Base-by-base conservation (phyloP, 1,140 invertebrate species). In the Drosophila lowei region DNA sequence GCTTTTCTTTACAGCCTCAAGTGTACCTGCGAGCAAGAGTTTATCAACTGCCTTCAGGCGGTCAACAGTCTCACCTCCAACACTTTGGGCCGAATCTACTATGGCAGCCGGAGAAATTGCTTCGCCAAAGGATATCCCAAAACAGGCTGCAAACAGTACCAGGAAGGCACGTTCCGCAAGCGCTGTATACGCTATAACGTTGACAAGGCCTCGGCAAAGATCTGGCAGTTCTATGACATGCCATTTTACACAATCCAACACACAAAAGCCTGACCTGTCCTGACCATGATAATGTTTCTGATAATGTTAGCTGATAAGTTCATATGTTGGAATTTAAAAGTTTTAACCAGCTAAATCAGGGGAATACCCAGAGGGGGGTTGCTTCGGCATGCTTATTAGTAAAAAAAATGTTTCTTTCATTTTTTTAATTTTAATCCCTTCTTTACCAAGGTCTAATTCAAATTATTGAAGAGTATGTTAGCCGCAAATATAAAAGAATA, bases 21-120 rank as follows among this genome's bases (percentile, higher is more conserved):
- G 72, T 96, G 95, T 73, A 90, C 92, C 6, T 96, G 95, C 84
- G 95, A 96, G 83, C 92, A 94, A 52, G 91, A 92, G 65, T 96
- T 96, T 81, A 92, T 94, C 52, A 88, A 93, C 50, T 96, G 95
- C 79, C 92, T 96, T 52, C 92, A 93, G 62, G 80, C 79, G 0
- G 93, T 93, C 0, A 79, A 92, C 61, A 92, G 92, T 46, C 66
- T 77, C 25, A 86, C 92, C 0, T 92, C 94, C 6, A 91, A 86
- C 7, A 92, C 92, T n/a, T 91, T 96, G 21, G 95, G 95, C 6
- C 91, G 91, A 9, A 80, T 94, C 30, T 96, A 95, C 90, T 96
- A 96, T 86, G 93, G 93, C 2, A 91, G 95, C 15, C 92, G 93
- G 41, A 94, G 94, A 0, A 91, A 94, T 80, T 96, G 95, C 84